These are phyloP conservation scores for Lepidocolaptes lacrymiger DNA, from an alignment of 2,797 vertebrate genomes.

Conservation along the genomic window DNA sequence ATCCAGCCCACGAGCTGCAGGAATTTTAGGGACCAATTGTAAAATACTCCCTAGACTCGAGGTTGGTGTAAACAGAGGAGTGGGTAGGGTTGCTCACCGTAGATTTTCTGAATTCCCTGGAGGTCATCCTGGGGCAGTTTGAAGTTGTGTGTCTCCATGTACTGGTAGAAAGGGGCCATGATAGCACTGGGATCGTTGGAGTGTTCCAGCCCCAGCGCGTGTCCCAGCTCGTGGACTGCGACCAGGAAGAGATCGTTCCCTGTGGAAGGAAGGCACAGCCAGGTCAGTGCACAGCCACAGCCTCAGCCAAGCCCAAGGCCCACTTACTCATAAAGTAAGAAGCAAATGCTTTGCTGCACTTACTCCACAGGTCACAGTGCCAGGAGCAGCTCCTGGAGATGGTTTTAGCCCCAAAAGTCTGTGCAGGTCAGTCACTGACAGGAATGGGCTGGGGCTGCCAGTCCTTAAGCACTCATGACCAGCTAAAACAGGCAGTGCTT, in stretches of 20 bases:
- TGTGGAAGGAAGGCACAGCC: slow-evolving; percentile 63
- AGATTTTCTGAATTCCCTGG: slow-evolving; percentile 97
- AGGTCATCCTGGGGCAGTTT: slow-evolving; percentile 96
- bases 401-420: neutral
- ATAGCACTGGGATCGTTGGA: slow-evolving; percentile 96
- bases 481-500: neutral
- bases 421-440: neutral
- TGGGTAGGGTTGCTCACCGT: slow-evolving; percentile 78
- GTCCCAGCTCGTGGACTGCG: slow-evolving; percentile 94
- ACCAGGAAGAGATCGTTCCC: slow-evolving; percentile 96
- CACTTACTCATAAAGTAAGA: neutral
- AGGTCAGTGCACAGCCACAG: neutral
- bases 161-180: slow-evolving; percentile 99
- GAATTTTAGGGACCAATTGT: neutral
- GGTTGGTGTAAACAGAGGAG: neutral
- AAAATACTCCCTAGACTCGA: neutral
- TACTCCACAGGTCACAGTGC: neutral
- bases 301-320: neutral
- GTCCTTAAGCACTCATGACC: neutral
- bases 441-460: neutral
- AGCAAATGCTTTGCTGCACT: neutral
- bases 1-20: neutral
- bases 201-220: slow-evolving; percentile 92
- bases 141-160: slow-evolving; percentile 98
- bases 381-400: neutral